Base-by-base conservation (phyloP, 2,888 invertebrate species). In the Digitonthophagus gazella region DNA sequence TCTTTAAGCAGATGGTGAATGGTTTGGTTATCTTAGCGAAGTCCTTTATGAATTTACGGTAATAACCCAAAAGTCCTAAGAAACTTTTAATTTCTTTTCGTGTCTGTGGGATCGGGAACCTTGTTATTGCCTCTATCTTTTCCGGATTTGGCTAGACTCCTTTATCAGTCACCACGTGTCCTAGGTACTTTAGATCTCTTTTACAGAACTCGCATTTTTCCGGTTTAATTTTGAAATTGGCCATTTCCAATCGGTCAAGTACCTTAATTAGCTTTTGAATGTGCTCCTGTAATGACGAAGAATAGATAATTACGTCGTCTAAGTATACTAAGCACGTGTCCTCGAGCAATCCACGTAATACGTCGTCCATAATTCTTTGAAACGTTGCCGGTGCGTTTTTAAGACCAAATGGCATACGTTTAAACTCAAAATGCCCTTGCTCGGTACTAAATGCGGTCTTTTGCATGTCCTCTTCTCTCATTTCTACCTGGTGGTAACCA, bases 231-330 rank as follows among this genome's bases (percentile, higher is more conserved):
- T 15, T 66, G 4, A 66, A 57, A 14, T 66, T 66, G 57, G 56
- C 14, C 19, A 14, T 15, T 18, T 18, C n/a, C 16, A 18, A 18
- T 18, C 57, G n/a, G 6, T 57, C 57, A 19, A 66, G 57, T 2
- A 66, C n/a, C 8, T 57, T 11, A 18, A 19, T 57, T 19, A 73
- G 28, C 67, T 71, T 75, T 2, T 57, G 15, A 6, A 73, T 72
- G 56, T 80, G 79, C 4, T 74, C 72, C 57, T 73, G 55, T 3
- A 80, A 18, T 3, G 72, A 70, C 11, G 71, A 66, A 2, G 71
- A 75, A 67, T 74, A 66, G n/a, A n/a, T 72, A 0, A 81, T 73
- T 2, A 80, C 74, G 71, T 82, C 80, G 58, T 82, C 80, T 8
- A 81, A 44, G 68, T 79, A 82, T 0, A 80, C 77, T 15, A 81